phyloP scores from a whole-genome alignment of 2,888 invertebrate genomes.

The Eupithecia dodoneata region DNA sequence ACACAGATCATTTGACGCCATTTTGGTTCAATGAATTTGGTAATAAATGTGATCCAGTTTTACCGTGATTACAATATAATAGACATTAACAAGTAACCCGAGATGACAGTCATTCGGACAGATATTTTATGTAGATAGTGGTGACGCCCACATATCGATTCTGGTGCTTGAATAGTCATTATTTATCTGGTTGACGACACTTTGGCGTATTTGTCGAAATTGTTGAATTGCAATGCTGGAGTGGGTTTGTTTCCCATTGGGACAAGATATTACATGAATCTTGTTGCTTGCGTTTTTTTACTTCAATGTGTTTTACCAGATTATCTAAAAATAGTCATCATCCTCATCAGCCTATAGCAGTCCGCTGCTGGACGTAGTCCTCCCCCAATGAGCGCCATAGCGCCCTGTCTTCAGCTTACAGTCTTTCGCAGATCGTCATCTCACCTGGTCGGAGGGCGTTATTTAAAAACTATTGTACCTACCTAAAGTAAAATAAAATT shows the following conservation, averaged over 20 bases:
- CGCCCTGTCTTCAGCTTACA: no score
- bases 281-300: neutral
- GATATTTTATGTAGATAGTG: conserved; percentile 41
- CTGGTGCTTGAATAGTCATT: conserved; percentile 10
- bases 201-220: neutral
- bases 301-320: no score
- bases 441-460: no score
- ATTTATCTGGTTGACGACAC: neutral
- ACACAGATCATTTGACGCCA: neutral
- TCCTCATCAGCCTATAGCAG: no score
- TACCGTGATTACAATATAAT: conserved; percentile 29
- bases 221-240: neutral
- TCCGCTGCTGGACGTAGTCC: no score
- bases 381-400: no score
- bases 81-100: conserved; percentile 26
- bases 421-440: no score
- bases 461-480: no score
- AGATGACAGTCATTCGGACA: conserved; percentile 35
- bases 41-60: conserved; percentile 24
- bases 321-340: no score
- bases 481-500: neutral
- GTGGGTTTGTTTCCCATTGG: neutral
- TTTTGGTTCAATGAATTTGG: conserved; percentile 23
- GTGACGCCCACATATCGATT: conserved; percentile 40
- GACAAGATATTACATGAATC: neutral